Conservation (phyloP, 2,888 invertebrate genomes). For the Cacoxenus indagator region DNA sequence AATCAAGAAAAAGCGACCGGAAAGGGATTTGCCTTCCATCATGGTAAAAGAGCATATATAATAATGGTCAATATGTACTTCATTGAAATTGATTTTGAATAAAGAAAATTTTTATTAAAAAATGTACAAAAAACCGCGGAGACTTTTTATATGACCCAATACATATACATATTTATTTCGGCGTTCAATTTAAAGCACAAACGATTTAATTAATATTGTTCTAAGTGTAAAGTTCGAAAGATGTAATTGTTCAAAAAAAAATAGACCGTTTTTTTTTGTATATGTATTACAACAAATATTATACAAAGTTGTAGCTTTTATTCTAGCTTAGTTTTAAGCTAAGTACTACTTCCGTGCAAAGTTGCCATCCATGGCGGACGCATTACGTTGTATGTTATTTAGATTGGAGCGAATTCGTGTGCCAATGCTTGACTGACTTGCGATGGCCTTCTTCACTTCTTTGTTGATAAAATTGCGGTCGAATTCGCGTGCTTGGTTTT, state of each 20-base stretch:
- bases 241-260: conserved; percentile 34
- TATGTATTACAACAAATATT: conserved; percentile 29
- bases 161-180: conserved; percentile 8
- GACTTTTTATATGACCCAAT: too few species aligned
- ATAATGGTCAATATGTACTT: too few species aligned
- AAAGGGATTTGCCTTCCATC: too few species aligned
- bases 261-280: too few species aligned
- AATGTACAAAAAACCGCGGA: too few species aligned
- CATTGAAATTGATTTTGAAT: too few species aligned
- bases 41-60: too few species aligned
- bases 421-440: conserved; percentile 81
- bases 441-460: conserved; percentile 69
- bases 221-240: conserved; percentile 46
- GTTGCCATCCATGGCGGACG: conserved; percentile 84
- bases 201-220: conserved; percentile 34
- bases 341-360: conserved; percentile 78
- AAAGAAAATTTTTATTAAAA: too few species aligned
- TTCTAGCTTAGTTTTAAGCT: not conserved
- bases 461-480: conserved; percentile 73
- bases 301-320: conserved; percentile 17
- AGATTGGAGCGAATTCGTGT: conserved; percentile 88
- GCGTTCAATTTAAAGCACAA: not conserved
- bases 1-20: too few species aligned
- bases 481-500: conserved; percentile 71
- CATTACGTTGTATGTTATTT: conserved; percentile 89